Base-by-base conservation (phyloP, 23 tunicate species). In the Styela plicata region DNA sequence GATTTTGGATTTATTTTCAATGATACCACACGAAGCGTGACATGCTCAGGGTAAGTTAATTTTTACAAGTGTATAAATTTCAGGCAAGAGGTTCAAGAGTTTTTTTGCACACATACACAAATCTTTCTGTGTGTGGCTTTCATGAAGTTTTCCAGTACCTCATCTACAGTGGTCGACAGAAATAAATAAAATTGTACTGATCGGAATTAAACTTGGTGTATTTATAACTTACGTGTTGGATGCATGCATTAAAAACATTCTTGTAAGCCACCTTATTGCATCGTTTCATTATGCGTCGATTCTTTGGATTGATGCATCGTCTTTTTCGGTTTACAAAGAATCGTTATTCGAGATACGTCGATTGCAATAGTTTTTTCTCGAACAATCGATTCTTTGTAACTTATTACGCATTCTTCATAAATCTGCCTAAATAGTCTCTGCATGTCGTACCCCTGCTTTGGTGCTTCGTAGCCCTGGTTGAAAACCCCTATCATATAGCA, bases 31-130 rank as follows among this genome's bases (percentile, higher is more conserved):
- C 13, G 22, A 25, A 22, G 16, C 22, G 23, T 67, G 22, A 27
- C 30, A 29, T 67, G 71, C 22, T 18, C 31, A 18, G 30, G 71
- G 71, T 67, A 67, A 67, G 71, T 67, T 25, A 13, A 67, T 67
- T 67, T 67, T 25, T 67, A 44, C 57, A 7, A 44, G n/a, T n/a
- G n/a, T n/a, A 44, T 5, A 44, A 44, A 44, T 44, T 44, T 44
- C 7, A 13, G 13, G 13, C 13, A 5, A 44, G 7, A 44, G 7
- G 57, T 13, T 44, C 13, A 5, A 13, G 57, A 7, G 13, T 13
- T 44, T 44, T 13, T 44, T 44, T 44, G 57, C 57, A 44, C 10
- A 5, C 13, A 44, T 44, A 5, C 57, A 44, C 57, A 13, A 44
- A 7, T 44, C 57, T 7, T 44, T 5, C 13, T 44, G 57, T 5